Conservation (phyloP, 2,888 invertebrate species). For the Nowickia ferox region DNA sequence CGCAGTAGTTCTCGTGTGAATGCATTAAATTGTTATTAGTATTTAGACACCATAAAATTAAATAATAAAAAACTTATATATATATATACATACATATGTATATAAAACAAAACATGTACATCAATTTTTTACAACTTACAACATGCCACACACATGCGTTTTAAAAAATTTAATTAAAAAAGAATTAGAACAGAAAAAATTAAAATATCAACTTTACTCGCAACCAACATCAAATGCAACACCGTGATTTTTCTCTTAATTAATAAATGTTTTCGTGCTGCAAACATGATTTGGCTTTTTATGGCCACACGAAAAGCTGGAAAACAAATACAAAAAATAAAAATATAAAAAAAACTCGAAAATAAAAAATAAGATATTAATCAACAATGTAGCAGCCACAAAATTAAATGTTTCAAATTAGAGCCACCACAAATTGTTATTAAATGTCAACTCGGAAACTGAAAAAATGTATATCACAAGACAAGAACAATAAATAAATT, state of each 20-base stretch:
- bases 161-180: slow-evolving; percentile 30
- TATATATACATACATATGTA: not conserved
- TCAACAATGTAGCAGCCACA: slow-evolving; percentile 54
- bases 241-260: slow-evolving; percentile 70
- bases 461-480: not conserved
- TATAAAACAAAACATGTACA: slow-evolving; percentile 10
- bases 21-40: slow-evolving; percentile 50
- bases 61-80: not conserved
- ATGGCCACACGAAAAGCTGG: slow-evolving; percentile 65
- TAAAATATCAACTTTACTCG: not conserved
- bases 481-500: too few species aligned
- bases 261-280: slow-evolving; percentile 69
- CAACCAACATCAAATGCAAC: slow-evolving; percentile 66
- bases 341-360: slow-evolving; percentile 7
- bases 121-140: slow-evolving; percentile 10
- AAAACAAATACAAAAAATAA: not conserved
- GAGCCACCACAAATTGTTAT: slow-evolving; percentile 12
- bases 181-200: slow-evolving; percentile 23
- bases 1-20: slow-evolving; percentile 45
- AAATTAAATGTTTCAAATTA: slow-evolving; percentile 39
- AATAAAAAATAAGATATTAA: slow-evolving; percentile 53
- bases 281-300: slow-evolving; percentile 71
- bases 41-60: slow-evolving; percentile 52
- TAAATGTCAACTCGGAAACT: slow-evolving; percentile 56
- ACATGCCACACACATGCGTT: slow-evolving; percentile 67